Base-by-base conservation (phyloP, 2,113 vertebrate genomes). In the Ammodytes dubius region DNA sequence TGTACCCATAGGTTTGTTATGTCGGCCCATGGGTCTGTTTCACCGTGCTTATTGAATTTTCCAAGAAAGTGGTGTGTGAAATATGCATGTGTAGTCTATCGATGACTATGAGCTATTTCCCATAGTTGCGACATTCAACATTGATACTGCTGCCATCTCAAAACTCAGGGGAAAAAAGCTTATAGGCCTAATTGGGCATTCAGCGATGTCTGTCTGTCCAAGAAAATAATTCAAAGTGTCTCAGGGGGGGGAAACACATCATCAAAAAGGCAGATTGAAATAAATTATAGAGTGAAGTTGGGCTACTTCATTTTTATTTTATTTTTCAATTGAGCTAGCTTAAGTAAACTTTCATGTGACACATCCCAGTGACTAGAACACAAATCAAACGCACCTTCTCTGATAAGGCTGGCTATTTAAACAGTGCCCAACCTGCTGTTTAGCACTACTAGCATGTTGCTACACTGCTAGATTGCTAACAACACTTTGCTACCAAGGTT, bases 31-130 rank as follows among this genome's bases (percentile, higher is more conserved):
- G 0, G 8, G 11, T 54, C 49, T n/a, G 42, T 53, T 57, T 65
- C 45, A 58, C 27, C 27, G 9, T 42, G 52, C 17, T 3, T 40
- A 2, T 2, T 10, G 49, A 69, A 12, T 17, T 8, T 67, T 66
- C 11, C n/a, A 50, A 77, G 45, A 40, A 27, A 37, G 13, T 11
- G 10, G 17, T 10, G 42, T 17, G 3, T 52, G 63, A 72, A 59
- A 50, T 46, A 12, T 53, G 39, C 4, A 40, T 71, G 6, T 17
- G n/a, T 27, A 27, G 27, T 63, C 39, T 15, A 61, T 7, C 42
- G 4, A 12, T 64, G 67, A 78, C 46, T 69, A 39, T 54, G 19
- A 61, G 12, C 54, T 76, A 37, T 68, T 52, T 63, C 9, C 40
- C 49, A 19, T 49, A 8, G 14, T 49, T 42, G 53, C 46, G 14